Evolutionary conservation across 2,113 vertebrate species (phyloP).

Genomic region (Eurypyga helias): DNA sequence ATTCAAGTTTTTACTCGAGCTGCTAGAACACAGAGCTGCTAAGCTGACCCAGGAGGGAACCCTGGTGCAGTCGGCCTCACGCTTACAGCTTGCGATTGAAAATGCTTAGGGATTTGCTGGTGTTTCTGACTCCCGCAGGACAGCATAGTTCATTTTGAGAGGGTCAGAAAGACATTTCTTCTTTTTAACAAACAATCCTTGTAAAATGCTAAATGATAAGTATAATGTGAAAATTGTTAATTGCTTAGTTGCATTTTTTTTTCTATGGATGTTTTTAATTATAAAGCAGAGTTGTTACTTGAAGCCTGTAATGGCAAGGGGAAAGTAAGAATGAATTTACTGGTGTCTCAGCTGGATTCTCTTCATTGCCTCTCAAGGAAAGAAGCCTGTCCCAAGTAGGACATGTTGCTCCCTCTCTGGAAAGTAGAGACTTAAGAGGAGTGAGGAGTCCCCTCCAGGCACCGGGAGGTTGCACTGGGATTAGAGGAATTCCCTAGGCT

Average conservation of each 20-base stretch:
- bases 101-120: background rate
- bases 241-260: slow-evolving; percentile 47
- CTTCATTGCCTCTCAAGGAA: background rate
- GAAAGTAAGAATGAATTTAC: background rate
- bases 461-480: rapidly evolving
- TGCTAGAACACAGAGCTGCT: background rate
- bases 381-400: background rate
- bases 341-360: background rate
- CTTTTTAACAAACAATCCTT: slow-evolving; percentile 14
- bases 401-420: background rate
- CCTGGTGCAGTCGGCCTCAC: background rate
- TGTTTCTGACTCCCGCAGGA: background rate
- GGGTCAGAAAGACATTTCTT: background rate
- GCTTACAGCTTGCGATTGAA: rapidly evolving
- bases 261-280: slow-evolving; percentile 5
- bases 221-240: slow-evolving; percentile 21
- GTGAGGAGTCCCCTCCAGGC: rapidly evolving
- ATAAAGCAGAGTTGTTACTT: background rate
- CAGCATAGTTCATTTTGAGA: background rate
- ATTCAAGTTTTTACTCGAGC: background rate
- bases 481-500: background rate
- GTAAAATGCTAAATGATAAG: slow-evolving; percentile 58
- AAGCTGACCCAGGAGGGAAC: background rate
- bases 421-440: background rate
- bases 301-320: background rate